phyloP scores from a whole-genome alignment of 2,888 invertebrate genomes.

The Lottia gigantea region DNA sequence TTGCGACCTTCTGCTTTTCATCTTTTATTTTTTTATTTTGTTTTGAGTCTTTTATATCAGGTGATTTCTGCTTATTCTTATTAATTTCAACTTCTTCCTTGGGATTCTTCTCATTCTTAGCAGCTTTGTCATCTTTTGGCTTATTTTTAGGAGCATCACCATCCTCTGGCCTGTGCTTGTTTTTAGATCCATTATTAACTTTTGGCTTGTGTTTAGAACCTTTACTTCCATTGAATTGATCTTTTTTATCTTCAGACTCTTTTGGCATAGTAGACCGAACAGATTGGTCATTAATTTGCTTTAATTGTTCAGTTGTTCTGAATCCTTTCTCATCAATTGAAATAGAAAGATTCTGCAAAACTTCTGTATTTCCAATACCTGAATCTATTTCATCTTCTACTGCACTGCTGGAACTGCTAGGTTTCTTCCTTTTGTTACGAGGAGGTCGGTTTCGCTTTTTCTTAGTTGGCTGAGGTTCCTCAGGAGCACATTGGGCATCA shows the following conservation, averaged over 20 bases:
- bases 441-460: neutral
- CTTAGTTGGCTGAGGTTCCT: neutral
- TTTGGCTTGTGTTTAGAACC: constrained; percentile 13
- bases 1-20: neutral
- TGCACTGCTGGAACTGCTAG: neutral
- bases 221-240: constrained; percentile 14
- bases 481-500: neutral
- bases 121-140: constrained; percentile 1
- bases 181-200: constrained; percentile 13
- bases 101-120: neutral
- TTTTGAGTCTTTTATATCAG: too few species aligned
- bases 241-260: constrained; percentile 24
- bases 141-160: constrained; percentile 12
- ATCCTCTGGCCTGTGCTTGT: constrained; percentile 19
- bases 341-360: neutral
- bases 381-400: constrained; percentile 14
- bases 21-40: neutral
- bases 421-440: constrained; percentile 6
- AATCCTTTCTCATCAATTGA: neutral
- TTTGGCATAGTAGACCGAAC: neutral
- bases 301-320: neutral
- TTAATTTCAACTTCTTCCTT: too few species aligned
- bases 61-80: too few species aligned
- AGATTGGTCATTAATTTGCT: too few species aligned
- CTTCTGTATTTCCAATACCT: neutral